Conservation (phyloP, 2,797 vertebrate species). For the Rhabdophis nuchalis region DNA sequence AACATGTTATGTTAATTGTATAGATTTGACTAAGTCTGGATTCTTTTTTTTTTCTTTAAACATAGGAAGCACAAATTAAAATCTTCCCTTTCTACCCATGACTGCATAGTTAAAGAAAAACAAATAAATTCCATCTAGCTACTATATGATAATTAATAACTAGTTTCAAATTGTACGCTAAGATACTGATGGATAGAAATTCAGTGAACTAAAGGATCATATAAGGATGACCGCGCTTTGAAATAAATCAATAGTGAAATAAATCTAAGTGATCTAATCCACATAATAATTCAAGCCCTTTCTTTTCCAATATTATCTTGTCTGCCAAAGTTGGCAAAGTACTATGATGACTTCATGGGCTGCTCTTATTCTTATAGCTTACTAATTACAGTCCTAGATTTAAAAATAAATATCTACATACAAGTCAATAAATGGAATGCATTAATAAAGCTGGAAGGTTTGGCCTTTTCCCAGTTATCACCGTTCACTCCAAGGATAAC, state of each 20-base stretch:
- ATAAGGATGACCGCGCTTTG: not conserved
- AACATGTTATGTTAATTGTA: not conserved
- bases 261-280: not conserved
- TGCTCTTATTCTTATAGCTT: constrained; percentile 57
- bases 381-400: constrained; percentile 60
- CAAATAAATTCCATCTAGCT: not conserved
- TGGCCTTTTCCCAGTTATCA: constrained; percentile 52
- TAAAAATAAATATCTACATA: constrained; percentile 58
- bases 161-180: not conserved
- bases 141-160: not conserved
- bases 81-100: not conserved
- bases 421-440: constrained; percentile 60
- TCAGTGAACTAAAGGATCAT: not conserved
- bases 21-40: not conserved
- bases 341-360: constrained; percentile 35
- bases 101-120: not conserved
- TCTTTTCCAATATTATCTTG: constrained; percentile 21
- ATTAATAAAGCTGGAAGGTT: constrained; percentile 61
- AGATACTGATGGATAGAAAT: not conserved
- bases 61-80: not conserved
- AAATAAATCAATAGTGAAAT: not conserved
- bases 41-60: not conserved
- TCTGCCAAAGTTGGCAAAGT: constrained; percentile 26
- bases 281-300: not conserved
- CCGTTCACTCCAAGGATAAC: constrained; percentile 20